These are phyloP conservation scores for Rattus norvegicus DNA, from an alignment of 2,113 vertebrate species.

Conservation along the genomic window GRCr8 NC_086022.1:100347001-100347500, in stretches of 20 bases:
- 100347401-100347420: too few species aligned
- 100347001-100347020: background rate
- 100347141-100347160: background rate
- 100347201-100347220: background rate
- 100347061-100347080: background rate
- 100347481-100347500: too few species aligned
- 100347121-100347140: background rate
- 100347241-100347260: background rate
- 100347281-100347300: background rate
- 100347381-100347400: too few species aligned
- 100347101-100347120: too few species aligned
- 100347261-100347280: fast-evolving
- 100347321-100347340: background rate
- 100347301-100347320: background rate
- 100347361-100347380: background rate
- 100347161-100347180: background rate
- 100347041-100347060: background rate
- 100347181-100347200: too few species aligned
- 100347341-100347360: background rate
- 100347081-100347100: background rate
- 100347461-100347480: background rate
- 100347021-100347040: background rate
- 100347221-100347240: background rate
- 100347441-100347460: background rate
- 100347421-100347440: too few species aligned